phyloP scores from a whole-genome alignment of 2,888 invertebrate species.

The Bibio marci region DNA sequence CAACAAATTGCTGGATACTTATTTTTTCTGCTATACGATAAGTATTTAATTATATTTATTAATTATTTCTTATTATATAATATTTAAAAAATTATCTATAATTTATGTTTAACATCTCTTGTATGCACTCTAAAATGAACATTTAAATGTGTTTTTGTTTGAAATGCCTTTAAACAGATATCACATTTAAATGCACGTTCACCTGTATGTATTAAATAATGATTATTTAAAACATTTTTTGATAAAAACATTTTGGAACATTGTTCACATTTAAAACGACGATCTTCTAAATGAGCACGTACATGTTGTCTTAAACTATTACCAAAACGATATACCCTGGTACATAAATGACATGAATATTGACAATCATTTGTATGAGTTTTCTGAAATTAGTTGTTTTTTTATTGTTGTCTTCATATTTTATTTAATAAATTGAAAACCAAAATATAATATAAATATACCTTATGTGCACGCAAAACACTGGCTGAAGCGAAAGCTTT shows the following conservation, averaged over 20 bases:
- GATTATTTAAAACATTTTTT: background rate
- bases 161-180: slow-evolving; percentile 6
- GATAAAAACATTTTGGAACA: slow-evolving; percentile 3
- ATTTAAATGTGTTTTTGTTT: slow-evolving; percentile 8
- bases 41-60: too few relatives aligned
- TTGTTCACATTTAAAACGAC: background rate
- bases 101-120: too few relatives aligned
- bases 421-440: too few relatives aligned
- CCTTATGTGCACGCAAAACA: too few relatives aligned
- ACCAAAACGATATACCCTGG: slow-evolving; percentile 8
- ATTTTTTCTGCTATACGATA: too few relatives aligned
- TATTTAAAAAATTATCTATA: too few relatives aligned
- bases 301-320: slow-evolving; percentile 6
- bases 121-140: slow-evolving; percentile 8
- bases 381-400: slow-evolving; percentile 9
- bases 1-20: too few relatives aligned
- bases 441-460: too few relatives aligned
- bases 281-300: slow-evolving; percentile 1
- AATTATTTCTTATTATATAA: too few relatives aligned
- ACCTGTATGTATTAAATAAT: slow-evolving; percentile 9
- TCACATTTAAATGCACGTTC: slow-evolving; percentile 8
- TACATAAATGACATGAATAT: slow-evolving; percentile 9
- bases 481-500: too few relatives aligned
- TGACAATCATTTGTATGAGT: slow-evolving; percentile 9
- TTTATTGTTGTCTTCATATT: too few relatives aligned